Evolutionary conservation across 2,113 vertebrate genomes (phyloP), one percentile per base, ranked within the genome.

Genomic region (Sander lucioperca): DNA sequence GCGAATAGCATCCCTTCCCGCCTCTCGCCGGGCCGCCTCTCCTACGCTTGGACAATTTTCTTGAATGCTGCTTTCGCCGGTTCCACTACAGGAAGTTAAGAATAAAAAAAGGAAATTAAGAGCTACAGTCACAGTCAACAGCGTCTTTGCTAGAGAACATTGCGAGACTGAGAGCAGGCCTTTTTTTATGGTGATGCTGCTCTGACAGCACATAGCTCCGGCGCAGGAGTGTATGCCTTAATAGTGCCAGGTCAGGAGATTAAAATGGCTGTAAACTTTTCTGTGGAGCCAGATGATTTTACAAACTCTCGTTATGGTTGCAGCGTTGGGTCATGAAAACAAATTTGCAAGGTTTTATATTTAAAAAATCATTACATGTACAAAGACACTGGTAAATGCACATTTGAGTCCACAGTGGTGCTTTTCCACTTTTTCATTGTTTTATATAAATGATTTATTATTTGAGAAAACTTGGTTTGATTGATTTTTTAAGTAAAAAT

Each of bases 1-100:
- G 90, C 59, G 8, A 84, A 91, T 91, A 56, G 78, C 88, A 74
- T 93, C 93, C 79, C 87, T 57, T 86, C 21, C 64, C 43, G 23
- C 82, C 3, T 74, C 80, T 63, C 53, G 56, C 63, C 66, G 21
- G 30, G 50, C 77, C 56, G 54, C 73, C 58, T 68, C 80, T 81
- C 64, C 80, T 74, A 83, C 69, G 78, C 82, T 78, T 70, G 66
- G 78, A 77, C 79, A 63, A 65, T 81, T 53, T 91, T 67, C 47
- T 3, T 84, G 70, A 67, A 84, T 57, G 77, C 80, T 21, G 63
- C n/a, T 82, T 48, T 66, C 48, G 74, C 59, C 16, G 14, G 54
- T 83, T 79, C 66, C 21, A 36, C 66, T 47, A n/a, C 48, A 6
- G 59, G 47, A 74, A 51, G 74, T 62, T 75, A 63, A 48, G 74